Percentiles rank a stretch among this genome's conserved stretches.
Conservation (phyloP, 2,888 invertebrate species). For the Fragum whitleyi region DNA sequence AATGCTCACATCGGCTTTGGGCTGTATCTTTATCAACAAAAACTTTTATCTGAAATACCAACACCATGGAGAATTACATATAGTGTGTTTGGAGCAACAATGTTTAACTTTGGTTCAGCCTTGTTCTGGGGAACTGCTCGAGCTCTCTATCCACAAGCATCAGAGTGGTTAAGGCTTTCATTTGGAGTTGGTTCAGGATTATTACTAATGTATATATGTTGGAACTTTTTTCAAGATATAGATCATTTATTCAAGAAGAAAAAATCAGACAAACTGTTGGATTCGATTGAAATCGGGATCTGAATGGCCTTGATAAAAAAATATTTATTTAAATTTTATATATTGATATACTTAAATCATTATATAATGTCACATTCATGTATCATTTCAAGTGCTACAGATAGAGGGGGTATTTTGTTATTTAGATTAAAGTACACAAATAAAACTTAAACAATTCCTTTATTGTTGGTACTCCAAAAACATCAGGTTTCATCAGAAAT, state of each 20-base stretch:
- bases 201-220: constrained; percentile 71
- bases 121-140: constrained; percentile 94
- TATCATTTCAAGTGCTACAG: no score
- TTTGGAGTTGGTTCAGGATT: constrained; percentile 87
- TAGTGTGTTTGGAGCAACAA: constrained; percentile 86
- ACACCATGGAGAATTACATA: constrained; percentile 89
- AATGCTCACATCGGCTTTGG: constrained; percentile 93
- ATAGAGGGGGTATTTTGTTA: background rate
- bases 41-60: constrained; percentile 90
- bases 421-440: background rate
- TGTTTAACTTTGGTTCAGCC: constrained; percentile 96
- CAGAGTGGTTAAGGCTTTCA: constrained; percentile 88
- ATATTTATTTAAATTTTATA: background rate
- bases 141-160: constrained; percentile 91
- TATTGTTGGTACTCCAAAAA: no score
- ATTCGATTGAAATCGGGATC: no score
- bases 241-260: no score
- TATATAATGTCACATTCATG: no score
- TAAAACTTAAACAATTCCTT: background rate
- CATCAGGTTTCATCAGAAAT: no score
- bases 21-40: constrained; percentile 92
- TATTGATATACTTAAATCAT: background rate
- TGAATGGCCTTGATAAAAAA: no score
- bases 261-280: no score
- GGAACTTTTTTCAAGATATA: constrained; percentile 65